Conservation (phyloP, 2,113 vertebrate genomes). For the Thermophis baileyi region DNA sequence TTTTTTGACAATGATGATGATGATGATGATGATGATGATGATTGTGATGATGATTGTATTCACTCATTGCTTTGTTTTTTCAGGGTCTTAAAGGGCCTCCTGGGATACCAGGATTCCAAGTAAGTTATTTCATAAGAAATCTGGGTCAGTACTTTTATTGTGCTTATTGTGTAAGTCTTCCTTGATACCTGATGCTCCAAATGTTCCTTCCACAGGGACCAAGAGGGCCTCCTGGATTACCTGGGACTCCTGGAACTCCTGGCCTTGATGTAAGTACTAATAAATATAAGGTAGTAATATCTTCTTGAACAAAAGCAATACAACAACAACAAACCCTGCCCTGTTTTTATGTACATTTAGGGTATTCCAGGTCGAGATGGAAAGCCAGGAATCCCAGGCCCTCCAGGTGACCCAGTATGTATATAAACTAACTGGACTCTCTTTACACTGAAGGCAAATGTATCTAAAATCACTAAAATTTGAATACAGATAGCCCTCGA, state of each 20-base stretch:
- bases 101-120: conserved; percentile 86
- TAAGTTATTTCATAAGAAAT: conserved; percentile 53
- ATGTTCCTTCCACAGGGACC: conserved; percentile 71
- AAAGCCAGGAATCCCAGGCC: conserved; percentile 85
- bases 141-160: neutral
- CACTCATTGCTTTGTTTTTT: neutral
- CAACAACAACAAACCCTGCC: neutral
- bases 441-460: neutral
- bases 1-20: neutral
- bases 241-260: conserved; percentile 79
- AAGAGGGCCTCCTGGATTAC: conserved; percentile 80
- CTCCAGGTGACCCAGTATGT: conserved; percentile 93
- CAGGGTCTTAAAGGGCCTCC: conserved; percentile 67
- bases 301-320: neutral
- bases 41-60: neutral
- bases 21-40: rapidly evolving
- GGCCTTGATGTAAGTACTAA: conserved; percentile 79
- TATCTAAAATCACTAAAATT: neutral
- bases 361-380: conserved; percentile 88
- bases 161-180: neutral
- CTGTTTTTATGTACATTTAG: conserved; percentile 68
- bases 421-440: conserved; percentile 6
- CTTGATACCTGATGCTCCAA: neutral
- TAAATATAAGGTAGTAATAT: neutral
- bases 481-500: neutral